Conservation (phyloP, 2,888 invertebrate species). For the Metellina segmentata region DNA sequence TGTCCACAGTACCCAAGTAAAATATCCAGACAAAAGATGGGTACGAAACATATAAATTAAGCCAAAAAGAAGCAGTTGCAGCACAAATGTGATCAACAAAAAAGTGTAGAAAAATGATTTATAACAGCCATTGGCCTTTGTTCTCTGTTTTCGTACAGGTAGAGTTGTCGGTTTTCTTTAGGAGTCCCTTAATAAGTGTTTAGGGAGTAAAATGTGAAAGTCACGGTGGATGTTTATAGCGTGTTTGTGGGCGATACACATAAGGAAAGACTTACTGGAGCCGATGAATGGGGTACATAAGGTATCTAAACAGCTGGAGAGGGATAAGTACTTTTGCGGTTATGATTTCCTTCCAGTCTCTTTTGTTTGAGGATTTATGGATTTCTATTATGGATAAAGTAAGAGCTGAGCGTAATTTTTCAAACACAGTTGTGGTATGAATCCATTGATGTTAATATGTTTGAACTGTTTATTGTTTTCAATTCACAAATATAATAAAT, state of each 20-base stretch:
- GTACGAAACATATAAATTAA: slow-evolving; percentile 23
- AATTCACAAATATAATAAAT: not conserved
- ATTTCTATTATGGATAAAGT: not conserved
- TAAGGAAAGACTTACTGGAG: not conserved
- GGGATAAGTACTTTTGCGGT: not conserved
- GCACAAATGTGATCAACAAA: not conserved
- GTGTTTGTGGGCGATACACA: too few species aligned
- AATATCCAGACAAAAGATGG: slow-evolving; percentile 24
- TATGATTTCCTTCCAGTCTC: not conserved
- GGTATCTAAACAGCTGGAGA: not conserved
- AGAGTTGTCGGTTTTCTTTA: not conserved
- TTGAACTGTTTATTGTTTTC: not conserved
- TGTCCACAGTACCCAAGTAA: not conserved
- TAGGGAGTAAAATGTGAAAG: not conserved
- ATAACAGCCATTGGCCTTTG: not conserved
- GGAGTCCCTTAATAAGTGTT: not conserved
- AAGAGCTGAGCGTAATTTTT: not conserved
- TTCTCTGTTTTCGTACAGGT: not conserved
- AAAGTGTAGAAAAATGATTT: not conserved
- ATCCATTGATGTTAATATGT: not conserved
- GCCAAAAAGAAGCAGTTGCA: not conserved
- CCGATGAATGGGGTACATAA: not conserved
- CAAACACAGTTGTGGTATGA: not conserved
- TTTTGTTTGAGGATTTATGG: not conserved
- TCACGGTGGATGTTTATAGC: not conserved